These are phyloP conservation scores for Styela clava DNA, from an alignment of 23 tunicate species.

Conservation along the genomic window DNA sequence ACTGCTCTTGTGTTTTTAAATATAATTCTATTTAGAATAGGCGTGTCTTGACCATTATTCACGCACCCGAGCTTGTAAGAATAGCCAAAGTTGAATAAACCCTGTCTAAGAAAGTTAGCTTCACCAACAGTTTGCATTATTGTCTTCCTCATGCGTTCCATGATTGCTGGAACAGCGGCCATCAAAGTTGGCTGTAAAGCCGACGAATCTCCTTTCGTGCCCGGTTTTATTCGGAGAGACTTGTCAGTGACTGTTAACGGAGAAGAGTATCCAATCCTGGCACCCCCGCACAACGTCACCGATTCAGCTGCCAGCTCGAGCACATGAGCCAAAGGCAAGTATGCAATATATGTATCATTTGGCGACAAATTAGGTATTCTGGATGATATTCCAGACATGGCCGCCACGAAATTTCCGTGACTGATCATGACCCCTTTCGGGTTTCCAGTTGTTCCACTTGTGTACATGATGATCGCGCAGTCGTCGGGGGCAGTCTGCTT, in stretches of 20 bases:
- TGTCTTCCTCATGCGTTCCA: slow-evolving; percentile 90
- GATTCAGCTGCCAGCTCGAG: slow-evolving; percentile 83
- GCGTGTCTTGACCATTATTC: slow-evolving; percentile 63
- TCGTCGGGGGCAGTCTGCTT: slow-evolving; percentile 53
- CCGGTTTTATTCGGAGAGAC: slow-evolving; percentile 72
- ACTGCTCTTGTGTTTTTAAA: slow-evolving; percentile 58
- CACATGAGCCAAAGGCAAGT: slow-evolving; percentile 90
- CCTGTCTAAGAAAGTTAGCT: slow-evolving; percentile 25
- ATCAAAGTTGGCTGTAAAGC: slow-evolving; percentile 79
- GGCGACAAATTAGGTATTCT: slow-evolving; percentile 47
- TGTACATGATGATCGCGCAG: slow-evolving; percentile 85
- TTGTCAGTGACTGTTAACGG: slow-evolving; percentile 84
- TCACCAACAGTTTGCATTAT: slow-evolving; percentile 65
- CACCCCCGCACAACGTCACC: slow-evolving; percentile 43
- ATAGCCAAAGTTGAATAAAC: slow-evolving; percentile 52
- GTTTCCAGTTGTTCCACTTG: slow-evolving; percentile 87
- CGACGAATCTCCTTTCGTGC: slow-evolving; percentile 71
- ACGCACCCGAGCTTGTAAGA: slow-evolving; percentile 62
- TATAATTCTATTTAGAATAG: slow-evolving; percentile 57
- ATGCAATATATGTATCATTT: slow-evolving; percentile 71
- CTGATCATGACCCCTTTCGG: slow-evolving; percentile 89
- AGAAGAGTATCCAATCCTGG: slow-evolving; percentile 76
- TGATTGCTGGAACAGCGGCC: slow-evolving; percentile 92
- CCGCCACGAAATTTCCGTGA: slow-evolving; percentile 78
- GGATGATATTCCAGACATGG: slow-evolving; percentile 56